These are phyloP conservation scores for Nematostella vectensis DNA, from an alignment of 92 coral and sea anemone species.

Conservation along the genomic window DNA sequence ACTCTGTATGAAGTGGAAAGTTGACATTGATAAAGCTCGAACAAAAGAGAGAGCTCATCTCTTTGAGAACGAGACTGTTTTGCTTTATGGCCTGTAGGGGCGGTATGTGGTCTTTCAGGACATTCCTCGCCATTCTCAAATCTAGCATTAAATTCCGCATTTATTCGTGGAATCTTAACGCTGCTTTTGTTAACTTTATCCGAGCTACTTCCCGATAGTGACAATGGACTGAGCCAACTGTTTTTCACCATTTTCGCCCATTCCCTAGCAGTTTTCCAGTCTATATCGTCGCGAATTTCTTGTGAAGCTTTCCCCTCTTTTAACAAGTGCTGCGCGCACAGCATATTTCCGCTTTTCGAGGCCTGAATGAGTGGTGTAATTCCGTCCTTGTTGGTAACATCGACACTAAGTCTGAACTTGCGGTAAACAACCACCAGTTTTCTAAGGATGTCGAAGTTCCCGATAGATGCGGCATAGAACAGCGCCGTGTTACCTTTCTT, in stretches of 20 bases:
- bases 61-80: constrained; percentile 21
- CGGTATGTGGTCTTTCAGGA: not conserved
- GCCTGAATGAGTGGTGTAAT: constrained; percentile 57
- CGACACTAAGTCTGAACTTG: constrained; percentile 49
- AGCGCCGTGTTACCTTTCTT: constrained; percentile 55
- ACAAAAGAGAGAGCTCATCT: constrained; percentile 42
- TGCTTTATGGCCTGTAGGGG: not conserved
- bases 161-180: not conserved
- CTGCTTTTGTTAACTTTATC: not conserved
- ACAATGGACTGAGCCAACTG: not conserved
- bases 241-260: constrained; percentile 33
- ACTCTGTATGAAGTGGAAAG: constrained; percentile 55
- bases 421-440: constrained; percentile 20
- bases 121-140: not conserved
- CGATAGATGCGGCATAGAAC: constrained; percentile 46
- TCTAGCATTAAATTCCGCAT: too few species aligned
- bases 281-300: constrained; percentile 31
- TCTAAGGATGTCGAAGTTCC: constrained; percentile 42
- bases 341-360: constrained; percentile 33
- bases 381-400: constrained; percentile 47
- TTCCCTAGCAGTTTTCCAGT: constrained; percentile 49
- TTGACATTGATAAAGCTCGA: constrained; percentile 53
- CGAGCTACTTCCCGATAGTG: not conserved
- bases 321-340: constrained; percentile 40
- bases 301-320: constrained; percentile 61